These are phyloP conservation scores for Merluccius polli DNA, from an alignment of 2,797 vertebrate genomes.

Conservation along the genomic window DNA sequence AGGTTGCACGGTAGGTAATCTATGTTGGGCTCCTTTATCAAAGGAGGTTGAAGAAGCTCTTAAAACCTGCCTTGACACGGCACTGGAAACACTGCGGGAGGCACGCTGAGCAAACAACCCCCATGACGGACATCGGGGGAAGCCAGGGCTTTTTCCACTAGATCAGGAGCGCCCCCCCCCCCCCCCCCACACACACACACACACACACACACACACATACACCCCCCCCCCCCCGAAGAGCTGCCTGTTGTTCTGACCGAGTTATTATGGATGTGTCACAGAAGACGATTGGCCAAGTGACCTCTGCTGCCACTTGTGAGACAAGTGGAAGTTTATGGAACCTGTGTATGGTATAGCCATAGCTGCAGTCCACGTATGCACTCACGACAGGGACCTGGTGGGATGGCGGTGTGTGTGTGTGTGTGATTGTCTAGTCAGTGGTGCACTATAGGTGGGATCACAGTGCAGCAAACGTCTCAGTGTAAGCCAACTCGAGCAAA, in stretches of 20 bases:
- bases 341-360: not conserved
- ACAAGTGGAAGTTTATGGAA: not conserved
- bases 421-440: not conserved
- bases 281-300: not conserved
- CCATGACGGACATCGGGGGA: slow-evolving; percentile 16
- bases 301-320: too few species aligned
- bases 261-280: not conserved
- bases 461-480: not conserved
- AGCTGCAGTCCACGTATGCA: not conserved
- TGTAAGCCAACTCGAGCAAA: too few species aligned
- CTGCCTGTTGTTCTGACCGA: not conserved
- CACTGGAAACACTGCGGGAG: slow-evolving; percentile 27
- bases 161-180: not conserved
- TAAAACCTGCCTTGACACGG: slow-evolving; percentile 34
- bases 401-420: not conserved
- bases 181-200: too few species aligned
- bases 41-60: slow-evolving; percentile 26
- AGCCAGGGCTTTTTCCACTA: slow-evolving; percentile 4
- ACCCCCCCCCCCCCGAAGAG: not conserved
- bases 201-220: too few species aligned
- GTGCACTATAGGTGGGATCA: not conserved
- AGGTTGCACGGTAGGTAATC: not conserved
- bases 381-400: not conserved
- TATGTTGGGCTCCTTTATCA: slow-evolving; percentile 43
- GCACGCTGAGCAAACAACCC: slow-evolving; percentile 28